Conservation (phyloP, 1,140 invertebrate species). For the Anoplophora glabripennis region DNA sequence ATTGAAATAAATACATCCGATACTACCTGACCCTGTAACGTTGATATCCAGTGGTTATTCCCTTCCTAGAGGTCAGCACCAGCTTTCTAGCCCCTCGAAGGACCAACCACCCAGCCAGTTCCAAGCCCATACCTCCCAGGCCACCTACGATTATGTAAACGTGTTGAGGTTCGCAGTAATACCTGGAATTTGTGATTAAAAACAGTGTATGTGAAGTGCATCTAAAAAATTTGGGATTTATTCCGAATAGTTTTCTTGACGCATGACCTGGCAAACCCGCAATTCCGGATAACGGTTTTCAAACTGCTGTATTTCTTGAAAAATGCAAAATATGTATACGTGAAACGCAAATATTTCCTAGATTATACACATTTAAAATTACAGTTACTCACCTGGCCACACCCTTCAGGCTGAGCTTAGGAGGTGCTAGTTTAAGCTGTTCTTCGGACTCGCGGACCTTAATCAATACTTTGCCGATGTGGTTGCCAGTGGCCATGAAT, state of each 20-base stretch:
- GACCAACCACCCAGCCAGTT: conserved; percentile 85
- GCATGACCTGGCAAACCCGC: too few species aligned
- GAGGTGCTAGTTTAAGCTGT: neutral
- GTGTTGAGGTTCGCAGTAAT: conserved; percentile 50
- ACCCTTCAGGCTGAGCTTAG: neutral
- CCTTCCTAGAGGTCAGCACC: conserved; percentile 76
- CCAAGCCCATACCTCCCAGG: conserved; percentile 86
- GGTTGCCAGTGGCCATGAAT: conserved; percentile 81
- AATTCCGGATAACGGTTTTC: too few species aligned
- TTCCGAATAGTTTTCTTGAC: too few species aligned
- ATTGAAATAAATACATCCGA: neutral
- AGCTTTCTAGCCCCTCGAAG: too few species aligned
- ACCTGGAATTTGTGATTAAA: conserved; percentile 27
- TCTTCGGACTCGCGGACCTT: conserved; percentile 59
- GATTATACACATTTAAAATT: too few species aligned
- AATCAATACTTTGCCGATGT: conserved; percentile 81
- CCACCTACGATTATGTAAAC: conserved; percentile 67
- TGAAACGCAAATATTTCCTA: too few species aligned
- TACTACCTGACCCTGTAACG: conserved; percentile 56
- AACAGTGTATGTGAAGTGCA: neutral
- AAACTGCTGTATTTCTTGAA: too few species aligned
- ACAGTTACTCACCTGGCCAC: conserved; percentile 22
- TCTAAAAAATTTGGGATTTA: neutral
- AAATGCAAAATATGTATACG: too few species aligned
- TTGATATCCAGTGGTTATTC: conserved; percentile 81